A percentile compares a stretch with the other conserved stretches of the same genome.
Evolutionary conservation across 2,888 invertebrate species (phyloP).

Genomic region (Yponomeuta malinellus): DNA sequence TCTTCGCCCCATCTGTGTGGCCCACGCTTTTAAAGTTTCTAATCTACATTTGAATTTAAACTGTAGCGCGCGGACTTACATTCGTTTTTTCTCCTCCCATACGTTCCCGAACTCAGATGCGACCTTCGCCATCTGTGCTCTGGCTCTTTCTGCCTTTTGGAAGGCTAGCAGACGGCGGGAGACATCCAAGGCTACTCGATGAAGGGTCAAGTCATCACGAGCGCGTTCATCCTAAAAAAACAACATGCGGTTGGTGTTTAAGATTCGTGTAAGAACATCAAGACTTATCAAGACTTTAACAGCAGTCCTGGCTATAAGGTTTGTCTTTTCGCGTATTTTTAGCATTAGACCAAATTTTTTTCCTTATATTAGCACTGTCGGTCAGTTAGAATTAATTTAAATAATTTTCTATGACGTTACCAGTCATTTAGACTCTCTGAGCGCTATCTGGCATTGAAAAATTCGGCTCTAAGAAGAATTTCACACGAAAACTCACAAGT

Average conservation of each 20-base stretch:
- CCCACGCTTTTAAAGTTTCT: neutral
- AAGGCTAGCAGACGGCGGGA: conserved; percentile 44
- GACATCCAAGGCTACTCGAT: conserved; percentile 55
- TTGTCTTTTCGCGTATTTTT: too few species aligned
- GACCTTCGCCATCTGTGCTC: conserved; percentile 51
- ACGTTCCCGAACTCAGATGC: conserved; percentile 53
- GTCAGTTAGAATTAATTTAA: too few species aligned
- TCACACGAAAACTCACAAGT: neutral
- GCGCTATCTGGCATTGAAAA: too few species aligned
- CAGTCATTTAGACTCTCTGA: too few species aligned
- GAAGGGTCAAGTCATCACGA: conserved; percentile 55
- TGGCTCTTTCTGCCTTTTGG: conserved; percentile 45
- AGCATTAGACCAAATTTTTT: too few species aligned
- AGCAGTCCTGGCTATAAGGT: too few species aligned
- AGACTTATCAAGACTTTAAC: too few species aligned
- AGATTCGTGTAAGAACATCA: too few species aligned
- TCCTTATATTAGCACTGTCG: too few species aligned
- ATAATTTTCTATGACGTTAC: too few species aligned
- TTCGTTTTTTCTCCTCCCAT: conserved; percentile 53
- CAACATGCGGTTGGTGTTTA: neutral
- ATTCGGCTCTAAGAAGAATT: neutral
- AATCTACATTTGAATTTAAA: neutral
- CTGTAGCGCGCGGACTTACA: conserved; percentile 33
- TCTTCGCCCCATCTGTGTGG: too few species aligned
- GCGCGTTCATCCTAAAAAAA: conserved; percentile 54